phyloP scores from a whole-genome alignment of 2,797 vertebrate species.

The Rhynchotus rufescens region DNA sequence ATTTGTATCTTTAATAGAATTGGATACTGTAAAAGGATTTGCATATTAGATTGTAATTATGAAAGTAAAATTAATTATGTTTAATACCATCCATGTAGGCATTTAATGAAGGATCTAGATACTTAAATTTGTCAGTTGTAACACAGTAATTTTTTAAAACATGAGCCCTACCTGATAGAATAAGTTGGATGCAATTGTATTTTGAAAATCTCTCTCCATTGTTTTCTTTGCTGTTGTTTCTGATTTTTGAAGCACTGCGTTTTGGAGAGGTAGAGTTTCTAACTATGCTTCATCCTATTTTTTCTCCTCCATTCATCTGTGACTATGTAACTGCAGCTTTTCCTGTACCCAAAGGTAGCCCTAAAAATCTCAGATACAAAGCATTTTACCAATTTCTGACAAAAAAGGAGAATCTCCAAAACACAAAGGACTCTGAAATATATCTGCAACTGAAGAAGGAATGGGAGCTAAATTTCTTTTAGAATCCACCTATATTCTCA shows the following conservation, averaged over 20 bases:
- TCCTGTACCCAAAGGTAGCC: neutral
- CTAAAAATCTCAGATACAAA: neutral
- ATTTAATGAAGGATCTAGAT: slow-evolving; percentile 62
- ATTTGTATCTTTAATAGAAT: slow-evolving; percentile 64
- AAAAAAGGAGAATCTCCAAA: neutral
- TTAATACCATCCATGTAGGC: slow-evolving; percentile 34
- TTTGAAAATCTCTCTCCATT: neutral
- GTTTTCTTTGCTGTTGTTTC: neutral
- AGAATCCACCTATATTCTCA: neutral
- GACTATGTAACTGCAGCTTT: neutral
- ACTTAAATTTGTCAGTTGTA: slow-evolving; percentile 50
- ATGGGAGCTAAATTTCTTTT: slow-evolving; percentile 15
- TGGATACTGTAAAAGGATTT: slow-evolving; percentile 51
- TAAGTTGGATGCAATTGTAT: neutral
- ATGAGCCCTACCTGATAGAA: neutral
- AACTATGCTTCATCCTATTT: neutral
- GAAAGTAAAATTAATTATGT: slow-evolving; percentile 62
- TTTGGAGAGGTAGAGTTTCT: neutral
- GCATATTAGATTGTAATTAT: slow-evolving; percentile 71
- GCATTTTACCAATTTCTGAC: neutral
- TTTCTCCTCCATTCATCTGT: neutral
- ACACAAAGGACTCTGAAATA: slow-evolving; percentile 5
- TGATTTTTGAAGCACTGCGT: neutral
- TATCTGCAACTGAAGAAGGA: neutral
- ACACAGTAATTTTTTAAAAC: neutral